Evolutionary conservation across 92 coral and sea anemone genomes (phyloP).

Genomic region (Parazoanthus darwini): DNA sequence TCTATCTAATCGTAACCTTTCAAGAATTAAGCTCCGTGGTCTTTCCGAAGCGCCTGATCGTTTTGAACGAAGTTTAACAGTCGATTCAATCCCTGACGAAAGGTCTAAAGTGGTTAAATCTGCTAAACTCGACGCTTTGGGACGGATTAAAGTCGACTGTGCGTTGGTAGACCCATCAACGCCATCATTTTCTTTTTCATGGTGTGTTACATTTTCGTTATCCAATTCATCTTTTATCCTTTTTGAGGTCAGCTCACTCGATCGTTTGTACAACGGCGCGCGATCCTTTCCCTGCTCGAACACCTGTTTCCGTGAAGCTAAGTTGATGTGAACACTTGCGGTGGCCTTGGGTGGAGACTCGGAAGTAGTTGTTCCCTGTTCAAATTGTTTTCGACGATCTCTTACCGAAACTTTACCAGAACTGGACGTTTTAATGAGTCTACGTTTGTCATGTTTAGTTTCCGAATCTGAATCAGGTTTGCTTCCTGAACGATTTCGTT

Average conservation of each 20-base stretch:
- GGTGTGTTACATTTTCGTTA: conserved; percentile 37
- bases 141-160: background rate
- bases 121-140: conserved; percentile 31
- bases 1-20: conserved; percentile 45
- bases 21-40: conserved; percentile 70
- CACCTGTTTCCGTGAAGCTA: conserved; percentile 76
- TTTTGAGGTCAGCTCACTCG: conserved; percentile 54
- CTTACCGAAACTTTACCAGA: conserved; percentile 68
- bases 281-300: conserved; percentile 62
- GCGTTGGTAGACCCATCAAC: conserved; percentile 38
- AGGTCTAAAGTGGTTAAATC: conserved; percentile 28
- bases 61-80: conserved; percentile 34
- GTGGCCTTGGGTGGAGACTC: conserved; percentile 39
- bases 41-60: conserved; percentile 48
- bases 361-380: conserved; percentile 34
- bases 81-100: conserved; percentile 15
- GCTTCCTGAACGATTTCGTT: conserved; percentile 1
- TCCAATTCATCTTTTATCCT: conserved; percentile 52
- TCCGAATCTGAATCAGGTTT: conserved; percentile 20
- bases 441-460: conserved; percentile 5
- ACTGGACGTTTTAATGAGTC: conserved; percentile 22
- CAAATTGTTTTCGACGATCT: conserved; percentile 82
- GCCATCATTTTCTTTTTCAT: conserved; percentile 47
- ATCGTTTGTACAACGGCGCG: conserved; percentile 56
- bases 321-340: conserved; percentile 43